phyloP scores from a whole-genome alignment of 2,113 vertebrate genomes.

The Notothenia coriiceps region DNA sequence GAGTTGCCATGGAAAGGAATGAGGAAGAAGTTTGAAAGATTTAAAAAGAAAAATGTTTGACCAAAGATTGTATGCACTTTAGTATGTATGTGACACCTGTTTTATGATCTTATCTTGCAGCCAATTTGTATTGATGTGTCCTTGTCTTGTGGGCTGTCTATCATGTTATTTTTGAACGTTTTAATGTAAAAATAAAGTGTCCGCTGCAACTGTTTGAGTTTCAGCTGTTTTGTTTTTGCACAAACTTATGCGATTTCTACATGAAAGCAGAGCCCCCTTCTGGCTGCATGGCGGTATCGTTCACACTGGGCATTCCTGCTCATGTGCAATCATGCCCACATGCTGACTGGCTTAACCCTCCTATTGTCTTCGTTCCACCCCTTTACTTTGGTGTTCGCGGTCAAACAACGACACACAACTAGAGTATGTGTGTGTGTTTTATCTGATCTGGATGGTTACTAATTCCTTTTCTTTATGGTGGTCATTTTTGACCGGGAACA shows the following conservation, averaged over 20 bases:
- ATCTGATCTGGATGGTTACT: too few species aligned
- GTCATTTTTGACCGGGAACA: too few species aligned
- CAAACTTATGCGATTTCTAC: not conserved
- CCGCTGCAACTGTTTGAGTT: conserved; percentile 58
- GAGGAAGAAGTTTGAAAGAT: conserved; percentile 47
- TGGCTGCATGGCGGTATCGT: not conserved
- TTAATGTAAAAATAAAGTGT: conserved; percentile 82
- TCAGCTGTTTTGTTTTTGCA: not conserved
- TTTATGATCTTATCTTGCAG: conserved; percentile 78
- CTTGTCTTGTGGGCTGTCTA: conserved; percentile 51
- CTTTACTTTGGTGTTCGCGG: too few species aligned
- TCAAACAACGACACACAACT: too few species aligned
- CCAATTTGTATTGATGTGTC: conserved; percentile 55
- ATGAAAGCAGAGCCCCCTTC: not conserved
- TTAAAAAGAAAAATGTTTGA: conserved; percentile 20
- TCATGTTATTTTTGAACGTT: conserved; percentile 48
- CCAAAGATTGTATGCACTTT: conserved; percentile 7
- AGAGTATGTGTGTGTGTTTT: too few species aligned
- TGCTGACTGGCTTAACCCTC: not conserved
- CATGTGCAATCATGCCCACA: not conserved
- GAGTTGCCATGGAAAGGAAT: conserved; percentile 5
- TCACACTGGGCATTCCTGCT: not conserved
- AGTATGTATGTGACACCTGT: conserved; percentile 31
- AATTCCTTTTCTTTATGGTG: too few species aligned
- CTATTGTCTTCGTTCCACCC: too few species aligned